Evolutionary conservation across 2,113 vertebrate species (phyloP).

Genomic region (Hemicordylus capensis): DNA sequence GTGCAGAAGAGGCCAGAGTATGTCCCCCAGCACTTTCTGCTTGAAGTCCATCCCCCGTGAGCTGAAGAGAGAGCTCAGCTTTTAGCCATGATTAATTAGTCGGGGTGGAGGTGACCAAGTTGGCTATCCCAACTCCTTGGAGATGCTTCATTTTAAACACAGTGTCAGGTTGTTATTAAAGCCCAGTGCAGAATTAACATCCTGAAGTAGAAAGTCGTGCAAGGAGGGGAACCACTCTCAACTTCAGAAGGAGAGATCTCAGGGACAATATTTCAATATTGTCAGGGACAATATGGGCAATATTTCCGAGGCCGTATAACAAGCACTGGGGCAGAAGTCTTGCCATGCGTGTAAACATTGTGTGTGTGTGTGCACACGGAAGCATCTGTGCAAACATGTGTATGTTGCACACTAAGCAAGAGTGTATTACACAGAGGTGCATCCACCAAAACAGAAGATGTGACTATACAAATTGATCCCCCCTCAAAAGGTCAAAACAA

Average conservation of each 20-base stretch:
- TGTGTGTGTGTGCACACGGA: background rate
- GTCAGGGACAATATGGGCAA: background rate
- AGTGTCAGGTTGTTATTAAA: background rate
- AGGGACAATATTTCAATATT: no score
- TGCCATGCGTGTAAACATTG: background rate
- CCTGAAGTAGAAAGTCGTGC: background rate
- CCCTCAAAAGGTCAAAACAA: background rate
- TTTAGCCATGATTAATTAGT: constrained; percentile 23
- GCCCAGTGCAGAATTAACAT: background rate
- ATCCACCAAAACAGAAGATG: background rate
- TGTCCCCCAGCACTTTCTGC: background rate
- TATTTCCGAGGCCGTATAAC: no score
- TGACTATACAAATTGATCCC: no score
- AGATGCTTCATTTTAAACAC: background rate
- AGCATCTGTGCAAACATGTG: background rate
- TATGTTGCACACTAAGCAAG: background rate
- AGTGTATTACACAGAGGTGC: background rate
- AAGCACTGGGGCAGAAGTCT: background rate
- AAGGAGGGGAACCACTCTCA: background rate
- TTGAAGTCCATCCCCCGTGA: background rate
- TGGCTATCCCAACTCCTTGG: background rate
- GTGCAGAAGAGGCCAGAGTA: background rate
- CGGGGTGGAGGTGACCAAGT: background rate
- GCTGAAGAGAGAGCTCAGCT: background rate
- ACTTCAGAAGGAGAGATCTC: background rate